Percentiles rank a stretch among this genome's conserved stretches.
These are phyloP conservation scores for Oophaga pumilio DNA, from an alignment of 2,113 vertebrate genomes.

Conservation along the genomic window DNA sequence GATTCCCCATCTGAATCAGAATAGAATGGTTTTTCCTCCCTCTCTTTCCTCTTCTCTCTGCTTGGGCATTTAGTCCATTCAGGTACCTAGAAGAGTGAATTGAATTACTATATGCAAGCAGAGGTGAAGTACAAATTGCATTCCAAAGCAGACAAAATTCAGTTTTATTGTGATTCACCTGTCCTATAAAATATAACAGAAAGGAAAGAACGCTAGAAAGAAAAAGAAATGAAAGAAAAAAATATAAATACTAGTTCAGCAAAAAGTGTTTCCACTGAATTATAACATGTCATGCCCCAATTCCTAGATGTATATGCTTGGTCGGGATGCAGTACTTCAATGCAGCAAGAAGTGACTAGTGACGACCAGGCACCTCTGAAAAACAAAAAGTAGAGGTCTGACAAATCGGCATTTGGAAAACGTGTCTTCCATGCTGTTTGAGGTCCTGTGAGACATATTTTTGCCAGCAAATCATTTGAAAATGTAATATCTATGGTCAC, in stretches of 20 bases:
- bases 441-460: too few species aligned
- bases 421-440: too few species aligned
- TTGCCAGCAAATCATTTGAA: too few species aligned
- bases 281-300: not conserved
- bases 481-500: too few species aligned
- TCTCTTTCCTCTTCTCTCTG: constrained; percentile 96
- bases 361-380: not conserved
- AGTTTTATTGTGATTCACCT: not conserved
- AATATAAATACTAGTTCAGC: not conserved
- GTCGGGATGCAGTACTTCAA: not conserved
- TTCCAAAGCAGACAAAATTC: not conserved
- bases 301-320: too few species aligned
- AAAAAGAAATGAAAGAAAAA: not conserved
- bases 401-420: not conserved
- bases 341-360: not conserved
- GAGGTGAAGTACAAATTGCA: constrained; percentile 14
- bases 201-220: not conserved
- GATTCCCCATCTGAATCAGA: constrained; percentile 95
- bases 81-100: constrained; percentile 79
- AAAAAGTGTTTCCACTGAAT: not conserved
- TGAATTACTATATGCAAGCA: not conserved
- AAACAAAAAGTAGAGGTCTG: not conserved
- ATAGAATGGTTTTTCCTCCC: constrained; percentile 96
- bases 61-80: constrained; percentile 98
- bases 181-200: not conserved